These are phyloP conservation scores for Drosophila santomea DNA, from an alignment of 1,140 invertebrate genomes.

Conservation along the genomic window DNA sequence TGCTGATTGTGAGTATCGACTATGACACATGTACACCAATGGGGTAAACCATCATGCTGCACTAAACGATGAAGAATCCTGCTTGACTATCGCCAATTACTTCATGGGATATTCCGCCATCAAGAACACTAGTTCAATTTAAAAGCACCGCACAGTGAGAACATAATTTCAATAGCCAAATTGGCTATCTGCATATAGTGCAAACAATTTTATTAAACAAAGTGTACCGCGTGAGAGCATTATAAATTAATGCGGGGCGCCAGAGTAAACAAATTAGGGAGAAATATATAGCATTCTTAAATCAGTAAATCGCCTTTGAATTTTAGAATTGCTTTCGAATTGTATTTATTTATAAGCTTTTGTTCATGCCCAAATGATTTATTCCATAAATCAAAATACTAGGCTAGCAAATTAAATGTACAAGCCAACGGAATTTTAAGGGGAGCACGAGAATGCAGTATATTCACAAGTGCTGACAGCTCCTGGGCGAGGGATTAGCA, in stretches of 20 bases:
- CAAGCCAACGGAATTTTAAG: neutral
- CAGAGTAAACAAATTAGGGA: neutral
- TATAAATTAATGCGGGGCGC: neutral
- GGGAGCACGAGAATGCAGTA: neutral
- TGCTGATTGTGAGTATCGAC: neutral
- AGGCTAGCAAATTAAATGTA: constrained; percentile 2
- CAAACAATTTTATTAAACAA: neutral
- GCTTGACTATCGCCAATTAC: neutral
- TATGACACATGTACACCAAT: neutral
- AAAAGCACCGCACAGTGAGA: neutral
- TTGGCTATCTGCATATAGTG: neutral
- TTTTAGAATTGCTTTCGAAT: neutral
- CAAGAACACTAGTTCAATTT: neutral
- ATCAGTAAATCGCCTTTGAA: neutral
- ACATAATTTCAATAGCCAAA: neutral
- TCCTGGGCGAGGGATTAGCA: constrained; percentile 24
- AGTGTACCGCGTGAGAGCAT: neutral
- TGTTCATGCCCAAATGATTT: neutral
- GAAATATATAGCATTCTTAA: neutral
- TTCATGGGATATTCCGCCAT: neutral
- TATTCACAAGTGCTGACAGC: constrained; percentile 19
- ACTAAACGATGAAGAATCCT: constrained; percentile 1
- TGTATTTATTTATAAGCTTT: neutral
- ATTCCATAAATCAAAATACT: constrained; percentile 10
- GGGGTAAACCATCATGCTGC: neutral